Evolutionary conservation across 2,113 vertebrate species (phyloP).

Genomic region (Gobius niger): DNA sequence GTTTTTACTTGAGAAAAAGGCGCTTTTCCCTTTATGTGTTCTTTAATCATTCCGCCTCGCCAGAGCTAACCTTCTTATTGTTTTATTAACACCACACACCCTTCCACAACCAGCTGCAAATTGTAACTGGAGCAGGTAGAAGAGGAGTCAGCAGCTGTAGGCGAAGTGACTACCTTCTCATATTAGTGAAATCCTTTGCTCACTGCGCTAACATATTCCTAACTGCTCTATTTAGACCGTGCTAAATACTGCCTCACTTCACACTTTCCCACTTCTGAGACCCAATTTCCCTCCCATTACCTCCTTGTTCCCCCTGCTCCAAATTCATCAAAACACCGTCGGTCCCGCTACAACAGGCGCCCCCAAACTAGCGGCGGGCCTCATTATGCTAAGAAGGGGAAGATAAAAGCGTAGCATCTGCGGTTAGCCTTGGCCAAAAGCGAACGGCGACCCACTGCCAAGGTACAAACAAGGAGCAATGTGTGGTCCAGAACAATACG

Average conservation of each 20-base stretch:
- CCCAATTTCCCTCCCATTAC: not conserved
- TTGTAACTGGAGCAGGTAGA: no score
- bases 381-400: conserved; percentile 1
- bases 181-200: no score
- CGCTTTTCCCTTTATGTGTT: no score
- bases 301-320: not conserved
- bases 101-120: no score
- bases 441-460: not conserved
- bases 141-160: no score
- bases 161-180: no score
- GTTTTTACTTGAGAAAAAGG: no score
- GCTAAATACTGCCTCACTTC: not conserved
- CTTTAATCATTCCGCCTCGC: no score
- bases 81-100: no score
- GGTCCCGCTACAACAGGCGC: not conserved
- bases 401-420: conserved; percentile 4
- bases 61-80: no score
- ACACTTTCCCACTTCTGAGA: not conserved
- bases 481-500: conserved; percentile 30
- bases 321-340: not conserved
- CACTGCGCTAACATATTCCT: no score
- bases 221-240: not conserved
- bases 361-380: not conserved
- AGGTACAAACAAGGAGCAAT: conserved; percentile 9
- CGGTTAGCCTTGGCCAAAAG: not conserved